phyloP scores from a whole-genome alignment of 2,113 vertebrate genomes.

The Odontesthes bonariensis region DNA sequence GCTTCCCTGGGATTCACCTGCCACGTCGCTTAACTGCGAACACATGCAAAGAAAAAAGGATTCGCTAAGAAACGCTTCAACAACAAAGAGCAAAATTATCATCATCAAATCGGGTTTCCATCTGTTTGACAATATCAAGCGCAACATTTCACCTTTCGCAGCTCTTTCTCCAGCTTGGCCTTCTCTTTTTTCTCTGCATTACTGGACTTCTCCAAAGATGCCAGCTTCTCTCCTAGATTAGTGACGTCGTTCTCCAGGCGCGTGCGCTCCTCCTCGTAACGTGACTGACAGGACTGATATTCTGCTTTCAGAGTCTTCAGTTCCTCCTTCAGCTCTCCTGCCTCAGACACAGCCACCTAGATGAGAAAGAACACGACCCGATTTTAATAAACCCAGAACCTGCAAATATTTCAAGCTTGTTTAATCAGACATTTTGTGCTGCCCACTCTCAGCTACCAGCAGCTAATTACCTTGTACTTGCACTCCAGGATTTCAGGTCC shows the following conservation, averaged over 20 bases:
- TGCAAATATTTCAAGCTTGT: too few relatives aligned
- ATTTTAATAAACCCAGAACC: neutral
- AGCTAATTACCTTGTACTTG: conserved; percentile 89
- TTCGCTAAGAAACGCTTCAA: rapidly evolving
- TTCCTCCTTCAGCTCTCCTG: conserved; percentile 93
- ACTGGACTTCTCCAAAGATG: conserved; percentile 87
- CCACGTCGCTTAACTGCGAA: conserved; percentile 86
- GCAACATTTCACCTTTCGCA: conserved; percentile 85
- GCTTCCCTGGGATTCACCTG: conserved; percentile 94
- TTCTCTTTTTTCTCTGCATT: conserved; percentile 87
- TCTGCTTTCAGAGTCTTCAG: conserved; percentile 90
- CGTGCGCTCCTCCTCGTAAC: conserved; percentile 89
- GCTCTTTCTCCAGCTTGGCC: conserved; percentile 89
- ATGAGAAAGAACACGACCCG: neutral
- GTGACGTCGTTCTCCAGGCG: conserved; percentile 89
- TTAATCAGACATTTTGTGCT: neutral
- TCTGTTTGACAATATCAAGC: neutral
- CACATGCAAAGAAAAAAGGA: neutral
- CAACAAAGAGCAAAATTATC: neutral
- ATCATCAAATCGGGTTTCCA: neutral
- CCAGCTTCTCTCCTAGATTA: conserved; percentile 88
- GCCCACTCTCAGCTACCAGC: neutral
- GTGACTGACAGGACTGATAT: conserved; percentile 88
- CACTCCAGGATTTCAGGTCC: conserved; percentile 98
- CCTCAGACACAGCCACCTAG: conserved; percentile 90